Conservation (phyloP, 2,113 vertebrate genomes). For the Tringa solitaria region DNA sequence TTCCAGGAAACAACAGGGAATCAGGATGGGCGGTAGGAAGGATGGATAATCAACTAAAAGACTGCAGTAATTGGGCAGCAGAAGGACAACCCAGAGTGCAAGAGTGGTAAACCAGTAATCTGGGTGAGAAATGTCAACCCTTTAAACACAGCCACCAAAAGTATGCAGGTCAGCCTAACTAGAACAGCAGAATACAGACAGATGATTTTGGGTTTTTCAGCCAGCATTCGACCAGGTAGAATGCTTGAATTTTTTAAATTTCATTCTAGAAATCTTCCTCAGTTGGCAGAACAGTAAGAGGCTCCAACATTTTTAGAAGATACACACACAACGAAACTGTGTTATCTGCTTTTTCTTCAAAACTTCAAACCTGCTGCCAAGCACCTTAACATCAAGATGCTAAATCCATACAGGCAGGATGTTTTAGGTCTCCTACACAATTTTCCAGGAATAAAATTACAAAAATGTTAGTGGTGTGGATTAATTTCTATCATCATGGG, state of each 20-base stretch:
- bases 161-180: fast-evolving
- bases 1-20: background rate
- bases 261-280: background rate
- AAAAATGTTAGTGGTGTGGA: background rate
- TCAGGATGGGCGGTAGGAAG: fast-evolving
- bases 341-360: background rate
- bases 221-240: fast-evolving
- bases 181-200: background rate
- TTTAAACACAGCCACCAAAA: fast-evolving
- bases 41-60: background rate
- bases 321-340: fast-evolving
- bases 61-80: background rate
- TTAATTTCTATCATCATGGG: background rate
- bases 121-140: fast-evolving
- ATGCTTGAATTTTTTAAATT: background rate
- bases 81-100: background rate
- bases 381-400: background rate
- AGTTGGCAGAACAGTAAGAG: background rate
- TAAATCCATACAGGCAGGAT: background rate
- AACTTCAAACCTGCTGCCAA: background rate
- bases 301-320: background rate
- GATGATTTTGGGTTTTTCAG: background rate
- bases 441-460: background rate
- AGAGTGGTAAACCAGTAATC: background rate
- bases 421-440: background rate